Conservation (phyloP, 2,113 vertebrate genomes). For the Alouatta palliata region DNA sequence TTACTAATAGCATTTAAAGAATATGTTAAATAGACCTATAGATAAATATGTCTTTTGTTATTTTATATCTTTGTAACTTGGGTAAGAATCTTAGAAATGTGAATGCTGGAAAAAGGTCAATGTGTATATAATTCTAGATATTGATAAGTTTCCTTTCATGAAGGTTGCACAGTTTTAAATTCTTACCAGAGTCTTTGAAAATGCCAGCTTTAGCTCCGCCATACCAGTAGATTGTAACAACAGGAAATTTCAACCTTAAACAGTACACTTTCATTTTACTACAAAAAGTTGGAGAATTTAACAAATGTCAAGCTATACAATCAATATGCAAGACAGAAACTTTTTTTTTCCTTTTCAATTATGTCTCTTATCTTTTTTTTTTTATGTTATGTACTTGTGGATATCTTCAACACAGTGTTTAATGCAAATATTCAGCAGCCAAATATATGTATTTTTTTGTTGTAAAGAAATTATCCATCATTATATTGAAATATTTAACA, state of each 20-base stretch:
- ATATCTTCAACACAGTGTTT: not conserved
- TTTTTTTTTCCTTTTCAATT: not conserved
- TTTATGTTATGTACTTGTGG: not conserved
- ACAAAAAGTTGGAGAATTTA: not conserved
- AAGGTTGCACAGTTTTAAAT: not conserved
- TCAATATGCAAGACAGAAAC: not conserved
- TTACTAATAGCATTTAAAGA: not conserved
- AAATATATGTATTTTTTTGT: not conserved
- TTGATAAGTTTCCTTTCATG: not conserved
- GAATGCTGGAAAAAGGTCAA: not conserved
- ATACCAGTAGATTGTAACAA: not conserved
- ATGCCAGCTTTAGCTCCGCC: not conserved
- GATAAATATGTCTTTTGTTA: not conserved
- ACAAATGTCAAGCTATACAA: not conserved
- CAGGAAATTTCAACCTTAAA: not conserved
- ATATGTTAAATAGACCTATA: too few species aligned
- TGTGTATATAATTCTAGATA: not conserved
- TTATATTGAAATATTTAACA: not conserved
- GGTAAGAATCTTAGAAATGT: not conserved
- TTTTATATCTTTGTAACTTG: not conserved
- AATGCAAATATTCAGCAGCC: not conserved
- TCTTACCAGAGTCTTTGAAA: not conserved
- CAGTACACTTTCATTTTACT: not conserved
- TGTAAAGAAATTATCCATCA: not conserved
- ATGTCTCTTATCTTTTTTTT: not conserved